Evolutionary conservation across 1,140 invertebrate genomes (phyloP).

Genomic region (Hylaeus volcanicus): DNA sequence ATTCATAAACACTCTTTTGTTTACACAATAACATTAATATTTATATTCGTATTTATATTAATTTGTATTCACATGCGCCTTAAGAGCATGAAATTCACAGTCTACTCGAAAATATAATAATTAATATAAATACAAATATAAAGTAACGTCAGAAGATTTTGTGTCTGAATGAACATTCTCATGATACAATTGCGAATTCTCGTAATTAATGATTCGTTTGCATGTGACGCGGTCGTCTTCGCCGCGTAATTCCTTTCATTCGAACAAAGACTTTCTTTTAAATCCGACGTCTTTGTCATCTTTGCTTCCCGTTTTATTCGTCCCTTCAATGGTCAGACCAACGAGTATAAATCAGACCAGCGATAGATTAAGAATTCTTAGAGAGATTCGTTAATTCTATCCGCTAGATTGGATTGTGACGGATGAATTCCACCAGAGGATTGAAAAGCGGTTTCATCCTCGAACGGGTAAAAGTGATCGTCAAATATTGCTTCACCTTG

Average conservation of each 20-base stretch:
- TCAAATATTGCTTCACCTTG: neutral
- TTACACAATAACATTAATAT: no score
- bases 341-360: neutral
- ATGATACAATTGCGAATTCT: neutral
- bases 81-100: no score
- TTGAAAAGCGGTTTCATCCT: no score
- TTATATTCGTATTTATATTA: no score
- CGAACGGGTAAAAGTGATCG: neutral
- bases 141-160: no score
- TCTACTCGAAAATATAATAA: no score
- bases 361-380: neutral
- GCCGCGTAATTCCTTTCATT: no score
- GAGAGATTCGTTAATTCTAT: conserved; percentile 7
- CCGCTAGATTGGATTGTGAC: conserved; percentile 1
- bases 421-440: neutral
- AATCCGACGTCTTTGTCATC: neutral
- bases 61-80: no score
- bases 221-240: neutral
- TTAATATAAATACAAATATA: no score
- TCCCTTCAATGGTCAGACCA: neutral
- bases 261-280: neutral
- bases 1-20: no score
- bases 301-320: neutral
- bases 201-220: neutral
- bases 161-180: neutral